Evolutionary conservation across 2,888 invertebrate genomes (phyloP).

Genomic region (Argynnis bischoffii): DNA sequence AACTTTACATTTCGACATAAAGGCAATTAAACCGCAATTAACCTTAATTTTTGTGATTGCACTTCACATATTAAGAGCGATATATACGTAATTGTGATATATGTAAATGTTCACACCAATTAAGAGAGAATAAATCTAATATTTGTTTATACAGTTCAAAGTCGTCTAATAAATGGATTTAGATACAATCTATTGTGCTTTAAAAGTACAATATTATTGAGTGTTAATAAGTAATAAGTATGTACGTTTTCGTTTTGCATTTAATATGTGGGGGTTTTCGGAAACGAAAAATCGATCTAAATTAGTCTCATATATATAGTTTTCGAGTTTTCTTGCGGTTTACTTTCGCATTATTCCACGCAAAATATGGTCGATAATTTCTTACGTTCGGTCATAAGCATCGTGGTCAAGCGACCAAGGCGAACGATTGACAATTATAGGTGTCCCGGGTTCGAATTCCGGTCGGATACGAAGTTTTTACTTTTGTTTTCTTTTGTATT

Average conservation of each 20-base stretch:
- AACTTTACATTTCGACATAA: conserved; percentile 8
- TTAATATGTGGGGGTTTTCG: no score
- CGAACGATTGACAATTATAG: no score
- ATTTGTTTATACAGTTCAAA: conserved; percentile 12
- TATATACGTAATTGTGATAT: background rate
- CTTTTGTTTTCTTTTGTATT: no score
- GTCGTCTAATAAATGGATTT: conserved; percentile 7
- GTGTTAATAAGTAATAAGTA: conserved; percentile 6
- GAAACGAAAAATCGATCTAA: no score
- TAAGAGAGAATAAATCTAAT: conserved; percentile 15
- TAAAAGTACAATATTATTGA: conserved; percentile 1
- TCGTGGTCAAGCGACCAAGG: no score
- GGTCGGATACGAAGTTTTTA: no score
- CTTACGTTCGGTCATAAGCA: no score
- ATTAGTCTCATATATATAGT: no score
- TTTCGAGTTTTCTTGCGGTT: no score
- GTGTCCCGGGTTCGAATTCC: no score
- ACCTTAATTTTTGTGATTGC: conserved; percentile 19
- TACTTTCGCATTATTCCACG: no score
- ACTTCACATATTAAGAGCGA: conserved; percentile 2
- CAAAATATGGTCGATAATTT: no score
- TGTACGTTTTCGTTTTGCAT: background rate
- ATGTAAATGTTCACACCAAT: conserved; percentile 10
- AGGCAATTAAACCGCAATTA: conserved; percentile 16
- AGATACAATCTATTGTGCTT: background rate